phyloP scores from a whole-genome alignment of 2,113 vertebrate species.

The Trinectes maculatus region DNA sequence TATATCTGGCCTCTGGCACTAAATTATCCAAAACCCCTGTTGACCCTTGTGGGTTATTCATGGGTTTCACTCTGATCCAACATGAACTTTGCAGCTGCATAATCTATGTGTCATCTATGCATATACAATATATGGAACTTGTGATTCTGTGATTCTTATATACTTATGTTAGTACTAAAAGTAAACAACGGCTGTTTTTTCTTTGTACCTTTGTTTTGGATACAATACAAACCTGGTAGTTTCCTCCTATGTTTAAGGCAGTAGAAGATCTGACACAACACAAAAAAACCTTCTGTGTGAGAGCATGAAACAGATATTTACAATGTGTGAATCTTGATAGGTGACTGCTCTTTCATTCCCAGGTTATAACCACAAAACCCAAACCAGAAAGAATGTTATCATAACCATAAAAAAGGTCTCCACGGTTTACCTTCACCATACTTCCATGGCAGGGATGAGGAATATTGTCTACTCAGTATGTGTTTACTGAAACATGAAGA shows the following conservation, averaged over 20 bases:
- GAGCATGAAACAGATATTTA: constrained; percentile 4
- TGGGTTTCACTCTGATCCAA: not conserved
- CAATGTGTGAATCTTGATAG: not conserved
- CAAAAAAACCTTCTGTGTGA: no score
- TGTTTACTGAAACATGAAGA: constrained; percentile 46
- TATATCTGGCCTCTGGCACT: not conserved
- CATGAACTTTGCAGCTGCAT: not conserved
- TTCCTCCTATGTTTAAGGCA: not conserved
- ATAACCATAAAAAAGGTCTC: constrained; percentile 21
- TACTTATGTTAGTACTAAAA: no score
- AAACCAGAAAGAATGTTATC: constrained; percentile 6
- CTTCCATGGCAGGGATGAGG: constrained; percentile 15
- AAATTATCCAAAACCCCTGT: not conserved
- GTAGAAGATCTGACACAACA: not conserved
- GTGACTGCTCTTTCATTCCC: not conserved
- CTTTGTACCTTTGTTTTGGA: not conserved
- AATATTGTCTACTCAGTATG: constrained; percentile 22
- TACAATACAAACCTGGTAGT: no score
- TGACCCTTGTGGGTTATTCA: constrained; percentile 4
- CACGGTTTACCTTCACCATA: constrained; percentile 9
- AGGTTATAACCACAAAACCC: not conserved
- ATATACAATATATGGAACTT: not conserved
- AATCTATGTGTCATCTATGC: constrained; percentile 2
- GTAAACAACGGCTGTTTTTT: not conserved
- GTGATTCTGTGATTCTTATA: no score